Percentiles rank a stretch among this genome's conserved stretches.
Conservation (phyloP, 1,140 invertebrate species). For the Anastrepha ludens region DNA sequence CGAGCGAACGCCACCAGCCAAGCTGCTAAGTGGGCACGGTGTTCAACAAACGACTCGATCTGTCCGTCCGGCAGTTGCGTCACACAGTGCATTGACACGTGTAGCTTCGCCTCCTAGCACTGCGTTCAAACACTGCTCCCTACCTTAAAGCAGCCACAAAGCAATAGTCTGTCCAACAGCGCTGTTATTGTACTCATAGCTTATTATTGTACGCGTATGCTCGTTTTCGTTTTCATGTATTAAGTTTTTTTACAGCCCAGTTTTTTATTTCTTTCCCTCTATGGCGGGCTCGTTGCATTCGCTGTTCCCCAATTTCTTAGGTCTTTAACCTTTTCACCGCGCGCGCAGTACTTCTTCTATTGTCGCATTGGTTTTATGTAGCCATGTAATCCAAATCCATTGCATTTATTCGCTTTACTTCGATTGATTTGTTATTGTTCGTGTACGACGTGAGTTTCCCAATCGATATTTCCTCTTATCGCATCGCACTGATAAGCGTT, state of each 20-base stretch:
- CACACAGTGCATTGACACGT: too few relatives aligned
- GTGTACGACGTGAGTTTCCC: not conserved
- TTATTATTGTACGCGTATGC: too few relatives aligned
- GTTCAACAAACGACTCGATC: not conserved
- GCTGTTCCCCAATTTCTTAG: not conserved
- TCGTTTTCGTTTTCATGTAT: too few relatives aligned
- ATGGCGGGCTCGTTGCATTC: not conserved
- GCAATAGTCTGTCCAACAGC: too few relatives aligned
- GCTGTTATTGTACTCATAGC: not conserved
- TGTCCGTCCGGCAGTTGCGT: not conserved
- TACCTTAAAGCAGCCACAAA: too few relatives aligned
- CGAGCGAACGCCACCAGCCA: too few relatives aligned
- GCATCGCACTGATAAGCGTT: constrained; percentile 28
- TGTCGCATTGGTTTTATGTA: not conserved
- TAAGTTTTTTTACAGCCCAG: too few relatives aligned
- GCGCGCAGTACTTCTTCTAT: not conserved
- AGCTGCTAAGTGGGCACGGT: not conserved
- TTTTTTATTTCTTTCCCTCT: not conserved
- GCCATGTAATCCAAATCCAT: constrained; percentile 16
- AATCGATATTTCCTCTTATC: constrained; percentile 21
- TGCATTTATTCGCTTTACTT: not conserved
- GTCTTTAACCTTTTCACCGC: not conserved
- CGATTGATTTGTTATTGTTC: not conserved
- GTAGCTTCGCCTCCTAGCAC: too few relatives aligned
- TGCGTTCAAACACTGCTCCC: too few relatives aligned